A percentile compares a stretch with the other conserved stretches of the same genome.
These are phyloP conservation scores for Halesus radiatus DNA, from an alignment of 1,140 invertebrate genomes.

Conservation along the genomic window DNA sequence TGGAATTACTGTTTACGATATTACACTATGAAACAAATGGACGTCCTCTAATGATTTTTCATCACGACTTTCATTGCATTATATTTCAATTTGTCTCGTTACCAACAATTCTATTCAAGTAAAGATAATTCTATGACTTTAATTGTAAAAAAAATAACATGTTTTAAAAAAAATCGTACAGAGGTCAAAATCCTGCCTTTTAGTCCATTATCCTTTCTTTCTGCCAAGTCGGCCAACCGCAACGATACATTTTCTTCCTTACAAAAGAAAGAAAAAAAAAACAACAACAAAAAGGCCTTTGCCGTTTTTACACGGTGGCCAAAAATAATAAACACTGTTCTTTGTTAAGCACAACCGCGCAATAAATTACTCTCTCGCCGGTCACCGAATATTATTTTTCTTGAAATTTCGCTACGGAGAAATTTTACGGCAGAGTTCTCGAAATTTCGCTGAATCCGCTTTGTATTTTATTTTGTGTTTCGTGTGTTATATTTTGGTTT, in stretches of 20 bases:
- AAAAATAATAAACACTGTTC: neutral
- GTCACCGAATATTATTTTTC: neutral
- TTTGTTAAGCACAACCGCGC: conserved; percentile 8
- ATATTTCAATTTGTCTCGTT: too few relatives aligned
- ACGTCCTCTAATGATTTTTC: too few relatives aligned
- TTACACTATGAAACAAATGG: too few relatives aligned
- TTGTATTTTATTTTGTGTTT: neutral
- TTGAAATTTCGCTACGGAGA: neutral
- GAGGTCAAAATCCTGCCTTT: too few relatives aligned
- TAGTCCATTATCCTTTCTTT: neutral
- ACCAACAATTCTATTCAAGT: too few relatives aligned
- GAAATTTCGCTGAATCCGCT: neutral
- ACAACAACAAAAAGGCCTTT: neutral
- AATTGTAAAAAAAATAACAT: too few relatives aligned
- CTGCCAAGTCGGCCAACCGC: neutral
- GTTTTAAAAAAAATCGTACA: too few relatives aligned
- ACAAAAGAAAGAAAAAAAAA: neutral
- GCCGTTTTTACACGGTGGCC: neutral
- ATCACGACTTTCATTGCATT: too few relatives aligned
- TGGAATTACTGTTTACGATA: too few relatives aligned
- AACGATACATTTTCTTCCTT: neutral
- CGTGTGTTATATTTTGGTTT: too few relatives aligned
- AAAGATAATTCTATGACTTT: too few relatives aligned
- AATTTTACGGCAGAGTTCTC: neutral
- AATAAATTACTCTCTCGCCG: neutral